These are phyloP conservation scores for Ochlodes sylvanus DNA, from an alignment of 2,888 invertebrate genomes.

Conservation along the genomic window DNA sequence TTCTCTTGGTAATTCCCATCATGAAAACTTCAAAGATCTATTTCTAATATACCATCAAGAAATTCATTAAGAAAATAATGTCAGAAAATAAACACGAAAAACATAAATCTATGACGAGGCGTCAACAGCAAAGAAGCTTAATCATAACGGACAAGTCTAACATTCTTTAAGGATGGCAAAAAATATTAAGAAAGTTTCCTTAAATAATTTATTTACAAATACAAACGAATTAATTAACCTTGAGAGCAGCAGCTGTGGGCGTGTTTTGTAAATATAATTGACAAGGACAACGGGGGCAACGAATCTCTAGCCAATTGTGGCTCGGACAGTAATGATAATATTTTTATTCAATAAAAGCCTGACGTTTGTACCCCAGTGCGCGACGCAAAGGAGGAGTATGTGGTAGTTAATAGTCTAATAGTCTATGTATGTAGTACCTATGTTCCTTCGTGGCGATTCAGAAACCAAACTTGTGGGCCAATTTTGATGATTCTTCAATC, in stretches of 20 bases:
- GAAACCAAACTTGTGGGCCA: no score
- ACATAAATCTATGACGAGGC: slow-evolving; percentile 17
- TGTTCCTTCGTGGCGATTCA: no score
- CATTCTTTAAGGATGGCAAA: slow-evolving; percentile 5
- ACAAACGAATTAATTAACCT: slow-evolving; percentile 27
- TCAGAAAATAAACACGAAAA: not conserved
- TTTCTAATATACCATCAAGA: not conserved
- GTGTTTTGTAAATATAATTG: slow-evolving; percentile 18
- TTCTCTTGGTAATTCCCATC: no score
- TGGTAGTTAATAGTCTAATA: no score
- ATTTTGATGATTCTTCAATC: no score
- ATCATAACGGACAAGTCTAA: slow-evolving; percentile 22
- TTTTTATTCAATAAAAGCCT: no score
- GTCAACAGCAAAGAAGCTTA: slow-evolving; percentile 20
- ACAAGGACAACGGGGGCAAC: slow-evolving; percentile 25
- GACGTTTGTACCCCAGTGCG: no score
- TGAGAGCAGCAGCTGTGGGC: slow-evolving; percentile 18
- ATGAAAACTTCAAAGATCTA: not conserved
- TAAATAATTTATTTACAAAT: slow-evolving; percentile 27
- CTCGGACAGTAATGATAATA: not conserved
- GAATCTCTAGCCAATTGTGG: slow-evolving; percentile 1
- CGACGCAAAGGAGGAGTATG: no score
- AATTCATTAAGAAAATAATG: not conserved
- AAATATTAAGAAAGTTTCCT: slow-evolving; percentile 15
- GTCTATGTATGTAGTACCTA: no score